Conservation (phyloP, 2,113 vertebrate species). For the Ellobius talpinus region DNA sequence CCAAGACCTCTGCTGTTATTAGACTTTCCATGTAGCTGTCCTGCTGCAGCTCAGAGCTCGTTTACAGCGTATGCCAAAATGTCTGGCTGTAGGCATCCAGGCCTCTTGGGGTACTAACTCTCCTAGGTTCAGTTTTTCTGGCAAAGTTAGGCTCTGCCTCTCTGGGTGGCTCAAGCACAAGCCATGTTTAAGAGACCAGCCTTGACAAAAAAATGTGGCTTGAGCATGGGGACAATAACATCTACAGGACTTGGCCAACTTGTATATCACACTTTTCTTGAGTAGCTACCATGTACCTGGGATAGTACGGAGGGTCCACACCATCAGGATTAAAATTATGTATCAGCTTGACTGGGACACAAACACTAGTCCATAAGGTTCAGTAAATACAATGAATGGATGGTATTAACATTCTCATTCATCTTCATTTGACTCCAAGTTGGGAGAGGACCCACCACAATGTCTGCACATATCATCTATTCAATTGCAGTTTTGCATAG, state of each 20-base stretch:
- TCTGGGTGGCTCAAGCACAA: neutral
- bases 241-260: neutral
- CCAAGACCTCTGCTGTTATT: neutral
- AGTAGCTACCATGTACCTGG: neutral
- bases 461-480: neutral
- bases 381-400: neutral
- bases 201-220: neutral
- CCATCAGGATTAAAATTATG: neutral
- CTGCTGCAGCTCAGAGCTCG: neutral
- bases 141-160: neutral
- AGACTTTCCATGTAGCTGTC: too few species aligned
- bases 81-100: neutral
- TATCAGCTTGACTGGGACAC: neutral
- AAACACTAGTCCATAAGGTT: neutral
- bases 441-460: neutral
- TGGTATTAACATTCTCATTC: neutral
- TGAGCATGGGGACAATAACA: neutral
- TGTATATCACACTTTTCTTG: neutral
- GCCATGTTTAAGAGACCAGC: neutral
- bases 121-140: neutral
- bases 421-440: neutral
- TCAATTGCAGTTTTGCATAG: neutral
- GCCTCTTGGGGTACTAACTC: neutral
- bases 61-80: neutral
- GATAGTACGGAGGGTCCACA: neutral